Evolutionary conservation across 2,113 vertebrate genomes (phyloP).

Genomic region (Apteryx mantelli): DNA sequence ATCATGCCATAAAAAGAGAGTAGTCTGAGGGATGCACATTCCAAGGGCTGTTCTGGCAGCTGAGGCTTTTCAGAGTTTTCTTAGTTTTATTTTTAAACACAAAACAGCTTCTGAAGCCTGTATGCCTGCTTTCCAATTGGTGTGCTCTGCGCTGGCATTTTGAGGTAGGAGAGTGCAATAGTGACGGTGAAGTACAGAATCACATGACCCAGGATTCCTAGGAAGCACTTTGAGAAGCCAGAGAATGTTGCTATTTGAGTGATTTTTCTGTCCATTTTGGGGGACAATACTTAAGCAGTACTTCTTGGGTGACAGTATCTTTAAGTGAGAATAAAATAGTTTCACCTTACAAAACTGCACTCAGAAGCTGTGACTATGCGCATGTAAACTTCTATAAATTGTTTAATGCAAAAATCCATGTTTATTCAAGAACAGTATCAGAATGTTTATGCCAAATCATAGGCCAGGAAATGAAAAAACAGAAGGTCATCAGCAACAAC

Average conservation of each 20-base stretch:
- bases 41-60: neutral
- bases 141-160: accelerated
- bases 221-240: neutral
- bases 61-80: accelerated
- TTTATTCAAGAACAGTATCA: neutral
- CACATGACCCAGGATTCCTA: neutral
- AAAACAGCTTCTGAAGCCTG: neutral
- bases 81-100: neutral
- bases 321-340: neutral
- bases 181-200: neutral
- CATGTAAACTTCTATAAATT: neutral
- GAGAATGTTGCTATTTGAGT: neutral
- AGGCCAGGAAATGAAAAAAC: neutral
- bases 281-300: neutral
- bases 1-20: neutral
- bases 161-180: accelerated
- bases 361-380: neutral
- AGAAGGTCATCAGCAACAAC: neutral
- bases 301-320: neutral
- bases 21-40: neutral
- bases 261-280: neutral
- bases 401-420: neutral
- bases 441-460: neutral
- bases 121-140: neutral
- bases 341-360: neutral